Percentiles rank a stretch among this genome's conserved stretches.
Conservation (phyloP, 2,888 invertebrate species). For the Hermaeophaga mercurialis region DNA sequence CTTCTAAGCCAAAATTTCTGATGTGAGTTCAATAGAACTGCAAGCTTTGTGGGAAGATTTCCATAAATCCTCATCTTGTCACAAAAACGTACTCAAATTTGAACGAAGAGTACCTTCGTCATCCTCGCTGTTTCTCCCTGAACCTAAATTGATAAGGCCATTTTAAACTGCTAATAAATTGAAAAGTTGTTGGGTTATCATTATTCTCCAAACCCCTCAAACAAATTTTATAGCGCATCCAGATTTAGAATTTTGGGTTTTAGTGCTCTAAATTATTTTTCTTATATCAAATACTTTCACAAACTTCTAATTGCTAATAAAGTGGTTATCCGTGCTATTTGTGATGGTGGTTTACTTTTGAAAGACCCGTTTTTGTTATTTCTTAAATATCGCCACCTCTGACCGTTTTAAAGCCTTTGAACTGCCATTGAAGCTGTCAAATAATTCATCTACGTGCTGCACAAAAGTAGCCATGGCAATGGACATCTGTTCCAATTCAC, state of each 20-base stretch:
- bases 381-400: constrained; percentile 22
- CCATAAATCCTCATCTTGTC: not conserved
- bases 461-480: constrained; percentile 16
- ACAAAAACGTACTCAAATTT: constrained; percentile 17
- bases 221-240: constrained; percentile 13
- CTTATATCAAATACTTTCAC: constrained; percentile 5
- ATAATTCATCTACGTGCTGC: constrained; percentile 37
- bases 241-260: constrained; percentile 14
- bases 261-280: constrained; percentile 7
- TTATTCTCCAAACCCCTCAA: constrained; percentile 11
- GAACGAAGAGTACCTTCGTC: constrained; percentile 10
- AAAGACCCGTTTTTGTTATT: constrained; percentile 15
- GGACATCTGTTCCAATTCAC: constrained; percentile 16
- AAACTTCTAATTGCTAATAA: not conserved
- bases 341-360: constrained; percentile 11
- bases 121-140: constrained; percentile 15
- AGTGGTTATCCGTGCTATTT: constrained; percentile 13
- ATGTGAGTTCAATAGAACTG: constrained; percentile 7
- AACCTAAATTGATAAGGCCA: constrained; percentile 6
- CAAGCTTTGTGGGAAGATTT: not conserved
- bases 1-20: too few relatives aligned
- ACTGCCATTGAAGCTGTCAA: constrained; percentile 40
- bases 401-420: constrained; percentile 22
- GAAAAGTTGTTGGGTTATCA: constrained; percentile 16
- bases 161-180: constrained; percentile 17